Conservation (phyloP, 1,140 invertebrate genomes). For the Eupristina koningsbergeri region DNA sequence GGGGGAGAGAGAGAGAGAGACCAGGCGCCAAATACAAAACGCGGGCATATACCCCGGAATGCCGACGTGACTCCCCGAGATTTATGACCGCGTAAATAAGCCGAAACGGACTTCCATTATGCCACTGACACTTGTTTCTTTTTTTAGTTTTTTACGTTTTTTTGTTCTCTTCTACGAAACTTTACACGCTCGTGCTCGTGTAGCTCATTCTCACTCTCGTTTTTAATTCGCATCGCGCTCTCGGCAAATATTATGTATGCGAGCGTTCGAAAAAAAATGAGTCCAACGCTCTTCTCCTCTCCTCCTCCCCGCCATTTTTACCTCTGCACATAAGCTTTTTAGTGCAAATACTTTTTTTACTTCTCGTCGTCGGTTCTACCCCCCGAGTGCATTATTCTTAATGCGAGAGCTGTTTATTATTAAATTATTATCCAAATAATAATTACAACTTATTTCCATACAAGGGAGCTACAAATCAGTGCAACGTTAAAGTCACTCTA, state of each 20-base stretch:
- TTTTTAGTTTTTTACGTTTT: conserved; percentile 1
- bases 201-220: conserved; percentile 8
- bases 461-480: not conserved
- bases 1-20: too few species aligned
- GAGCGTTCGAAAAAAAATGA: not conserved
- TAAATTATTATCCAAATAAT: not conserved
- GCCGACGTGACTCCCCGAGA: conserved; percentile 45
- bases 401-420: not conserved
- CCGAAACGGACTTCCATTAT: conserved; percentile 55
- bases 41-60: not conserved
- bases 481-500: not conserved
- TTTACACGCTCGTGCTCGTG: not conserved
- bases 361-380: not conserved
- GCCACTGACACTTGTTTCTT: conserved; percentile 26
- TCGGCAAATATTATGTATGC: not conserved
- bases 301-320: not conserved
- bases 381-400: not conserved
- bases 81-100: conserved; percentile 64
- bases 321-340: not conserved
- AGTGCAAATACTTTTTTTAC: not conserved
- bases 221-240: conserved; percentile 21
- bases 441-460: not conserved
- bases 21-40: conserved; percentile 32
- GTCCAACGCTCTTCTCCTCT: too few species aligned
- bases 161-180: not conserved